Evolutionary conservation across 2,113 vertebrate genomes (phyloP).

Genomic region (Casuarius casuarius): DNA sequence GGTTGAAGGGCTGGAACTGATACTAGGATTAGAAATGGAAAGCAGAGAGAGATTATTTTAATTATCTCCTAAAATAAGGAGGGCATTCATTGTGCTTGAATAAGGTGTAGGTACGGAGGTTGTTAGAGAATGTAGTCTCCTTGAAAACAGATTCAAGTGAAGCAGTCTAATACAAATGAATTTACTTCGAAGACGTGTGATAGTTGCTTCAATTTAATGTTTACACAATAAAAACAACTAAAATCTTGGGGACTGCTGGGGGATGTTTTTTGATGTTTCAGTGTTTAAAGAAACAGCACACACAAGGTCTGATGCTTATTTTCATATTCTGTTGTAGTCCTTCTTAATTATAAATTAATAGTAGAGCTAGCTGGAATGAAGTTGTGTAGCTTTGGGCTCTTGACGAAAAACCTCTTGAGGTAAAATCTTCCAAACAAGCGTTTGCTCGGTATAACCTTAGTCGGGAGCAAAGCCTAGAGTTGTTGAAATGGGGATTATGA

Average conservation of each 20-base stretch:
- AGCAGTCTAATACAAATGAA: background rate
- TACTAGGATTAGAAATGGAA: background rate
- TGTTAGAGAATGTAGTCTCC: background rate
- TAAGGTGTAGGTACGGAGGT: background rate
- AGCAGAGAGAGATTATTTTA: background rate
- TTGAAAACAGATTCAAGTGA: background rate
- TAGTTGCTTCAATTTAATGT: background rate
- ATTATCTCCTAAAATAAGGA: background rate
- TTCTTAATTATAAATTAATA: background rate
- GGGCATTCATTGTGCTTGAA: background rate
- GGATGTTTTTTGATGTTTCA: background rate
- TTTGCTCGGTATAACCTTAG: background rate
- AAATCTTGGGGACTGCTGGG: background rate
- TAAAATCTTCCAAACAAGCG: background rate
- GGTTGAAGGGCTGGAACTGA: background rate
- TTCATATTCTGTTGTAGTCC: background rate
- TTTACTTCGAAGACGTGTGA: background rate
- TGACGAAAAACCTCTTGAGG: background rate
- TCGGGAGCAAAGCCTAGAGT: background rate
- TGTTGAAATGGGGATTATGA: slow-evolving; percentile 1
- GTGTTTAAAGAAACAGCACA: background rate
- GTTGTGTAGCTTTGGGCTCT: background rate
- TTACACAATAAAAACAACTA: background rate
- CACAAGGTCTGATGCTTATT: background rate
- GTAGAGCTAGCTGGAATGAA: background rate